Percentiles rank a stretch among this genome's conserved stretches.
These are phyloP conservation scores for Mastomys coucha DNA, from an alignment of 2,113 vertebrate species.

Conservation along the genomic window DNA sequence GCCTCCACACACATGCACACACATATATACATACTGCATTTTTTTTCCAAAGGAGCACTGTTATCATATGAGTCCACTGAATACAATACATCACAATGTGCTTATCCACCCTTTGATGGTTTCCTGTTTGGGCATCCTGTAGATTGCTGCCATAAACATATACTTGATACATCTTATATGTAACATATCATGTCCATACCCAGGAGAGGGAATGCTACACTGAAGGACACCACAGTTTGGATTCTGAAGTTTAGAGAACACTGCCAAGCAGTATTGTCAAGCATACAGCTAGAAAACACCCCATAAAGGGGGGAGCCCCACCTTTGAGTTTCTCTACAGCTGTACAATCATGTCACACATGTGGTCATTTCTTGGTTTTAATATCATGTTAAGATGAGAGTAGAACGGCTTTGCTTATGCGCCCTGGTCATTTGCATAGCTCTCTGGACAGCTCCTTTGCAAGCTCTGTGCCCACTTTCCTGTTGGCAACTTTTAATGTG, in stretches of 20 bases:
- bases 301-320: background rate
- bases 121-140: background rate
- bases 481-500: background rate
- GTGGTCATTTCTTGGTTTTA: background rate
- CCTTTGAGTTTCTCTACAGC: no score
- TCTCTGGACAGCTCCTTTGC: background rate
- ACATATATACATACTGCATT: background rate
- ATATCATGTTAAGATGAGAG: background rate
- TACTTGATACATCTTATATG: background rate
- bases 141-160: background rate
- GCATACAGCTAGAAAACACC: background rate
- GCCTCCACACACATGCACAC: background rate
- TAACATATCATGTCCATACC: background rate
- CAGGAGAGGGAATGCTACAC: background rate
- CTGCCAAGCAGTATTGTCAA: background rate
- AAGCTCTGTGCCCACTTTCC: conserved; percentile 13
- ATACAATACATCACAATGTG: background rate
- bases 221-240: background rate
- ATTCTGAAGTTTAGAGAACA: background rate
- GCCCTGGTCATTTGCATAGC: background rate
- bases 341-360: background rate
- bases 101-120: background rate
- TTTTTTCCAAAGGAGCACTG: background rate
- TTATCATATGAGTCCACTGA: background rate
- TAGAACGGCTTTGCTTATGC: background rate